Percentiles rank a stretch among this genome's conserved stretches.
phyloP scores from a whole-genome alignment of 64 coral and sea anemone species.

The Stichodactyla helianthus region DNA sequence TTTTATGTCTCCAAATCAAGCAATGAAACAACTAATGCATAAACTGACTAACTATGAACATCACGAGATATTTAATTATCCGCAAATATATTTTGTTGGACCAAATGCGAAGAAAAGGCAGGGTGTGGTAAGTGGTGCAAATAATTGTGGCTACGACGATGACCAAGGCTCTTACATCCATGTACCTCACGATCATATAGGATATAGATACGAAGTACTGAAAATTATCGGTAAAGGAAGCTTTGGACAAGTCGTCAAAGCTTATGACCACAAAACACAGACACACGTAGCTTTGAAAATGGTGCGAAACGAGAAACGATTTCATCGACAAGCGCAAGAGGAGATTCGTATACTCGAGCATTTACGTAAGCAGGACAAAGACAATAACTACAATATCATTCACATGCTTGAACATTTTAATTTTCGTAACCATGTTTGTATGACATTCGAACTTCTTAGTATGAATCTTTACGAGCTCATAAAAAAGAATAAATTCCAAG shows the following conservation, averaged over 20 bases:
- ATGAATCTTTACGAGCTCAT: constrained; percentile 98
- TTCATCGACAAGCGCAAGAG: constrained; percentile 87
- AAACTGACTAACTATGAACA: constrained; percentile 95
- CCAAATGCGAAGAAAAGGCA: constrained; percentile 96
- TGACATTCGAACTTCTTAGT: constrained; percentile 97
- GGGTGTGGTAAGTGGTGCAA: constrained; percentile 98
- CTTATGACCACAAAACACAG: constrained; percentile 97
- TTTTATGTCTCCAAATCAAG: constrained; percentile 77
- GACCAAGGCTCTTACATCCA: constrained; percentile 99
- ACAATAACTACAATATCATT: constrained; percentile 97
- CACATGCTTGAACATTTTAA: constrained; percentile 98
- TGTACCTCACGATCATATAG: constrained; percentile 98
- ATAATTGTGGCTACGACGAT: constrained; percentile 96
- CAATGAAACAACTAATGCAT: constrained; percentile 97
- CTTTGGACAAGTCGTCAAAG: constrained; percentile 98
- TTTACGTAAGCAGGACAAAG: constrained; percentile 96
- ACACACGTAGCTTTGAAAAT: constrained; percentile 95
- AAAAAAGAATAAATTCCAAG: constrained; percentile 99
- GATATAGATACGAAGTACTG: constrained; percentile 95
- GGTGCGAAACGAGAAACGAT: constrained; percentile 97
- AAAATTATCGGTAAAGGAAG: constrained; percentile 99
- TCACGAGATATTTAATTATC: constrained; percentile 99
- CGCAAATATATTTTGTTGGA: constrained; percentile 96
- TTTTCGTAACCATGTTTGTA: constrained; percentile 97
- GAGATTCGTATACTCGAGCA: constrained; percentile 88